These are phyloP conservation scores for Lindbergichthys nudifrons DNA, from an alignment of 2,797 vertebrate genomes.

Conservation along the genomic window DNA sequence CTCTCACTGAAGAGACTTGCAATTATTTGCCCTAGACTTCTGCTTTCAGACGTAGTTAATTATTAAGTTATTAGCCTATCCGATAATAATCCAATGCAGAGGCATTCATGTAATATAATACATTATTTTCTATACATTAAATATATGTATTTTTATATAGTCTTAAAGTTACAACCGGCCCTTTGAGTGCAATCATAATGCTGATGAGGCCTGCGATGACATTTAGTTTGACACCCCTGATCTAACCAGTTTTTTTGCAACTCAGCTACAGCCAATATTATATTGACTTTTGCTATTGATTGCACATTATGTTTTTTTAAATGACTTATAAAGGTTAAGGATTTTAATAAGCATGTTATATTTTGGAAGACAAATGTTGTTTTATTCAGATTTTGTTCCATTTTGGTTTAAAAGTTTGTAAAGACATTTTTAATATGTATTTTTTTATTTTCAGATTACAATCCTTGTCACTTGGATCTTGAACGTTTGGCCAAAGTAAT, in stretches of 20 bases:
- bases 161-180: no score
- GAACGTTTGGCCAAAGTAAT: not conserved
- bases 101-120: no score
- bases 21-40: no score
- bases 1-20: no score
- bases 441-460: constrained; percentile 4
- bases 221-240: no score
- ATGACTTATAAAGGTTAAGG: not conserved
- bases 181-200: no score
- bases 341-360: not conserved
- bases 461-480: not conserved
- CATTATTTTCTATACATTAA: no score
- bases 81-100: no score
- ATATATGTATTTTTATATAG: no score
- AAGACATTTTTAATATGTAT: not conserved
- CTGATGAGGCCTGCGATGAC: no score
- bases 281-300: constrained; percentile 3
- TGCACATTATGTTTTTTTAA: not conserved
- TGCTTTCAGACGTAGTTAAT: no score
- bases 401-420: not conserved
- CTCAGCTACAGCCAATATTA: not conserved
- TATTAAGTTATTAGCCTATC: no score
- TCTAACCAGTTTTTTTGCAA: not conserved
- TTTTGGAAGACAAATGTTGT: not conserved
- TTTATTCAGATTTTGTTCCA: not conserved